phyloP scores from a whole-genome alignment of 2,888 invertebrate genomes.

The Leistus spinibarbis region DNA sequence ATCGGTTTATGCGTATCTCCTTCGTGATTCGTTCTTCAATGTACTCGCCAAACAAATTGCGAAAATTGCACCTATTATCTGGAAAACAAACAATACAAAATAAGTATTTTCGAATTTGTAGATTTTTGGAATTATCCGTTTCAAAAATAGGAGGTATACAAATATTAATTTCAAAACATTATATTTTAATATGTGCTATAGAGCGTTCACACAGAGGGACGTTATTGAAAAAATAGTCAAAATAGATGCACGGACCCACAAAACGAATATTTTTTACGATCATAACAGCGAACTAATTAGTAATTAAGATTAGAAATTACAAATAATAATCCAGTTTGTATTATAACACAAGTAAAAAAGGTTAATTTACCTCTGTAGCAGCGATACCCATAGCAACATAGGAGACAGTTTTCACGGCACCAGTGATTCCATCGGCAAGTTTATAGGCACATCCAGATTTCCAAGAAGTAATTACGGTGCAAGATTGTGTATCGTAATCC shows the following conservation, averaged over 20 bases:
- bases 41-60: constrained; percentile 87
- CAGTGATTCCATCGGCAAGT: constrained; percentile 56
- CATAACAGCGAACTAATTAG: too few species aligned
- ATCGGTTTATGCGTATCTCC: constrained; percentile 51
- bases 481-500: background rate
- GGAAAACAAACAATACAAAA: constrained; percentile 54
- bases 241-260: too few species aligned
- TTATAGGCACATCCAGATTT: constrained; percentile 58
- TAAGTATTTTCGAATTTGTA: too few species aligned
- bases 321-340: too few species aligned
- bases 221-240: too few species aligned
- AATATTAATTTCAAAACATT: too few species aligned
- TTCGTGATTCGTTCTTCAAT: constrained; percentile 82
- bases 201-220: background rate
- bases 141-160: too few species aligned
- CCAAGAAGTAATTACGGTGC: constrained; percentile 51
- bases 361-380: constrained; percentile 66
- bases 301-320: too few species aligned
- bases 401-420: constrained; percentile 65
- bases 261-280: too few species aligned
- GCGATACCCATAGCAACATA: constrained; percentile 72
- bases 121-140: too few species aligned
- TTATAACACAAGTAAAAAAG: background rate
- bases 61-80: constrained; percentile 81
- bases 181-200: background rate